Conservation (phyloP, 2,797 vertebrate species). For the Echiichthys vipera region DNA sequence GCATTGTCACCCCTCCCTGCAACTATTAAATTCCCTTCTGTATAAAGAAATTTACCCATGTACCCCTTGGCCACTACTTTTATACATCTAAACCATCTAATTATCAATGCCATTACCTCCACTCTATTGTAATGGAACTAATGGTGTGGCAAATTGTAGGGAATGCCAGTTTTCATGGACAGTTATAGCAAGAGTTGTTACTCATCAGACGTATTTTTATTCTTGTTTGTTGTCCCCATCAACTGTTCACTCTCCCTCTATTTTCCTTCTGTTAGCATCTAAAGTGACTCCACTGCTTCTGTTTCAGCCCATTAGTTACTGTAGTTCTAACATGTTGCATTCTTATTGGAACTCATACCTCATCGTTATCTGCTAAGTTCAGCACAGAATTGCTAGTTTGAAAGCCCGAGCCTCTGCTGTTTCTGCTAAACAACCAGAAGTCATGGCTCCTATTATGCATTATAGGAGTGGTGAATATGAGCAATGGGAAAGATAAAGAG, state of each 20-base stretch:
- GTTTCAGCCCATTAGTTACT: conserved; percentile 72
- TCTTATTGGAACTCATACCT: conserved; percentile 58
- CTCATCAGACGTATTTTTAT: conserved; percentile 62
- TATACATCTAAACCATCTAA: conserved; percentile 74
- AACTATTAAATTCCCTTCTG: conserved; percentile 37
- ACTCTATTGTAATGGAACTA: conserved; percentile 70
- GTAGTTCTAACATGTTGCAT: conserved; percentile 50
- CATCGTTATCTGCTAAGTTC: conserved; percentile 39
- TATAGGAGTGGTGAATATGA: conserved; percentile 37
- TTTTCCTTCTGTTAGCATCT: conserved; percentile 51
- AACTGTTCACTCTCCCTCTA: conserved; percentile 32
- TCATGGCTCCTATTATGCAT: conserved; percentile 42
- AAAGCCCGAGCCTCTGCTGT: conserved; percentile 22
- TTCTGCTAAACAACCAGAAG: conserved; percentile 57
- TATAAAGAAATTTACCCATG: conserved; percentile 32
- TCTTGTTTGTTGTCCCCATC: conserved; percentile 46
- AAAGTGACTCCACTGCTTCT: conserved; percentile 51
- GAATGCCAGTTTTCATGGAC: conserved; percentile 62
- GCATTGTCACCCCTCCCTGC: conserved; percentile 1
- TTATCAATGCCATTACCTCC: conserved; percentile 74
- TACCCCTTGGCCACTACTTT: conserved; percentile 54
- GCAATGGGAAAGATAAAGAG: conserved; percentile 46
- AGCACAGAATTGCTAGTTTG: conserved; percentile 12
- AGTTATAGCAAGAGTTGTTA: conserved; percentile 59
- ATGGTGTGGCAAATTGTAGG: conserved; percentile 76